These are phyloP conservation scores for Trissoscelio sp. DNA, from an alignment of 2,888 invertebrate species.

Conservation along the genomic window DNA sequence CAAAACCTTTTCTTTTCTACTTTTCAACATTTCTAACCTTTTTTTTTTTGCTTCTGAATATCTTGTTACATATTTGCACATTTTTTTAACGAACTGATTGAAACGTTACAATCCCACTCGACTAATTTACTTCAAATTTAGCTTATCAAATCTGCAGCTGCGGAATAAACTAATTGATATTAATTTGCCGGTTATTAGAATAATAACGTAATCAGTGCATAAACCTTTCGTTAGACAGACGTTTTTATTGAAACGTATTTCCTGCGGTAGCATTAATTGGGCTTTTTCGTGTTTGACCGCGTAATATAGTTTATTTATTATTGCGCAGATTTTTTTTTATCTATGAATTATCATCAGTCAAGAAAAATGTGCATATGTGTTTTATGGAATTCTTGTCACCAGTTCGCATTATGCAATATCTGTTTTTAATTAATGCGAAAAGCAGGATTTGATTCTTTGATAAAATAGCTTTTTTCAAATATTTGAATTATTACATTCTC, in stretches of 20 bases:
- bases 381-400: constrained; percentile 60
- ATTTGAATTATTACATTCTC: too few species aligned
- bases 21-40: too few species aligned
- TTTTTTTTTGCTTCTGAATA: too few species aligned
- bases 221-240: constrained; percentile 23
- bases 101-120: too few species aligned
- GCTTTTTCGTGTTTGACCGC: constrained; percentile 21
- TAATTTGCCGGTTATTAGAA: constrained; percentile 31
- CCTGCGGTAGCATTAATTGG: constrained; percentile 27
- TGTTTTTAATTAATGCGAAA: constrained; percentile 64
- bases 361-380: constrained; percentile 38
- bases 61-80: too few species aligned
- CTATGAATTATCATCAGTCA: constrained; percentile 33
- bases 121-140: constrained; percentile 1
- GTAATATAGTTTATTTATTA: constrained; percentile 50
- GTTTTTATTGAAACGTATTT: constrained; percentile 32
- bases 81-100: too few species aligned
- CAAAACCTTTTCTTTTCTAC: too few species aligned
- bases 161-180: constrained; percentile 40
- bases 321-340: constrained; percentile 40
- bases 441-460: constrained; percentile 43
- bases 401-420: constrained; percentile 50
- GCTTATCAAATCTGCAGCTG: constrained; percentile 8
- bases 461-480: too few species aligned
- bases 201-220: constrained; percentile 28